phyloP scores from a whole-genome alignment of 2,113 vertebrate genomes.

The Sardina pilchardus region DNA sequence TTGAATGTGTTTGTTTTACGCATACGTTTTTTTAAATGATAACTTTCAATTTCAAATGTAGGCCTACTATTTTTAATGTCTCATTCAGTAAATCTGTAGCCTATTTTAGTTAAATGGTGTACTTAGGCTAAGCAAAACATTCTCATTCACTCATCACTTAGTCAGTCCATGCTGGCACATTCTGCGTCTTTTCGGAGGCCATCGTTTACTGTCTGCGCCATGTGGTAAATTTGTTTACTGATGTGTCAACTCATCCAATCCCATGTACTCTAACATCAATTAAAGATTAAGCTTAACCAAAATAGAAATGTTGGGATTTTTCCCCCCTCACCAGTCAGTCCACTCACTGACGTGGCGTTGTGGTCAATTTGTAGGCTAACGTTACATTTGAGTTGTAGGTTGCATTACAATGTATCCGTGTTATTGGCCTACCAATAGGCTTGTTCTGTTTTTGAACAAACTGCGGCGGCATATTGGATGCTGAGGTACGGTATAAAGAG shows the following conservation, averaged over 20 bases:
- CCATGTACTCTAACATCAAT: neutral
- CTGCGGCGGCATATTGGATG: neutral
- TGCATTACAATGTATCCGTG: neutral
- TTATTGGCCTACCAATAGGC: neutral
- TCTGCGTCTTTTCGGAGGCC: constrained; percentile 51
- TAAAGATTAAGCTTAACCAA: neutral
- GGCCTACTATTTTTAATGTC: no score
- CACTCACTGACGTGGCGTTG: neutral
- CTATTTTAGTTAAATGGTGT: neutral
- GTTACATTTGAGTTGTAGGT: neutral
- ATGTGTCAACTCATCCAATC: neutral
- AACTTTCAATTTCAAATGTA: no score
- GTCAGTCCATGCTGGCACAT: constrained; percentile 32
- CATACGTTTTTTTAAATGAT: no score
- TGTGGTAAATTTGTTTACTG: constrained; percentile 63
- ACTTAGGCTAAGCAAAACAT: neutral
- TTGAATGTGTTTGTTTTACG: no score
- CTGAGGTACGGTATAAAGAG: neutral
- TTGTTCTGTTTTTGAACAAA: neutral
- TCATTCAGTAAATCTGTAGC: neutral
- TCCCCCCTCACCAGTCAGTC: neutral
- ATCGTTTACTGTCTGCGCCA: constrained; percentile 55
- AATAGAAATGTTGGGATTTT: neutral
- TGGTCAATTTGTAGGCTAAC: neutral
- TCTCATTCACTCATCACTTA: neutral